Conservation (phyloP, 1,140 invertebrate genomes). For the Cataglyphis hispanica region DNA sequence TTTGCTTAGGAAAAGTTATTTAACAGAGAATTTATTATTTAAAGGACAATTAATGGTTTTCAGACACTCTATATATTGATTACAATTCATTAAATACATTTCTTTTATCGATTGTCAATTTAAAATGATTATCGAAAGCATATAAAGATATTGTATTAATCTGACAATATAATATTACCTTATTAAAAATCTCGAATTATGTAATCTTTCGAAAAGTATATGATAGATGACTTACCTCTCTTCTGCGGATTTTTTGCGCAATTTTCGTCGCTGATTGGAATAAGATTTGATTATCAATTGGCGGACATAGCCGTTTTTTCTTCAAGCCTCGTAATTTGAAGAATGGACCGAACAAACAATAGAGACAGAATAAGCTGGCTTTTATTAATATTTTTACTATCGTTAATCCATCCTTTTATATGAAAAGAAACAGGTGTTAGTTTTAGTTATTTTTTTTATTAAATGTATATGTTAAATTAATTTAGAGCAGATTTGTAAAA, state of each 20-base stretch:
- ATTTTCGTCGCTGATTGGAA: conserved; percentile 88
- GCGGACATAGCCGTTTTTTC: conserved; percentile 85
- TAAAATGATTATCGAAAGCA: background rate
- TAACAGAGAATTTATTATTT: too few relatives aligned
- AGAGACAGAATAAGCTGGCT: conserved; percentile 14
- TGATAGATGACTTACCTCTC: conserved; percentile 85
- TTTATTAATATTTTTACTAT: conserved; percentile 27
- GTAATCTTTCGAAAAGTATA: background rate
- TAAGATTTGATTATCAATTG: conserved; percentile 88
- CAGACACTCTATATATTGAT: too few relatives aligned
- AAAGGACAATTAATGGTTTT: too few relatives aligned
- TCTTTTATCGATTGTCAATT: background rate
- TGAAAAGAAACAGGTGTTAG: background rate
- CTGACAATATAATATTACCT: background rate
- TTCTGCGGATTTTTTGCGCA: conserved; percentile 88
- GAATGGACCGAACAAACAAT: conserved; percentile 80
- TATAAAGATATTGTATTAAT: background rate
- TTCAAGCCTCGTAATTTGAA: conserved; percentile 75
- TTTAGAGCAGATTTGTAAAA: background rate
- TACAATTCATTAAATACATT: too few relatives aligned
- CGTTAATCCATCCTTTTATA: background rate
- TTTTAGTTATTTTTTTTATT: background rate
- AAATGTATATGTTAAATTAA: background rate
- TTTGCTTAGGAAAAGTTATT: too few relatives aligned
- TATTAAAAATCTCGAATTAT: background rate